Percentiles rank a stretch among this genome's conserved stretches.
Conservation (phyloP, 2,113 vertebrate genomes). For the Butorides virescens region DNA sequence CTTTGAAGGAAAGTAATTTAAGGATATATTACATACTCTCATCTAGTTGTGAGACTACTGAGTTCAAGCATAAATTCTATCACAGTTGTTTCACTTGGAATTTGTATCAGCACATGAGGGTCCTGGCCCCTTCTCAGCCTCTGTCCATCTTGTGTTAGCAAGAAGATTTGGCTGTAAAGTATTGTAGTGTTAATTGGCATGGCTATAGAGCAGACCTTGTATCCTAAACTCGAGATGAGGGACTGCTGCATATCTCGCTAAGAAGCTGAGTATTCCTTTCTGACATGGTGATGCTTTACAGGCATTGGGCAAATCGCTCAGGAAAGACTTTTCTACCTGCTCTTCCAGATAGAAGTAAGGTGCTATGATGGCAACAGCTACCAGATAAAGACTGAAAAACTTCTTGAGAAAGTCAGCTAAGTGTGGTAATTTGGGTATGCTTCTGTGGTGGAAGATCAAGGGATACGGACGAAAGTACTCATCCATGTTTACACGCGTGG, state of each 20-base stretch:
- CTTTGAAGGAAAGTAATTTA: not conserved
- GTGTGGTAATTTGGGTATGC: not conserved
- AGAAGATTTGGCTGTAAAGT: not conserved
- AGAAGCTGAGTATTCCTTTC: not conserved
- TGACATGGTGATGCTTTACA: not conserved
- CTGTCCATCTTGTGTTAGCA: not conserved
- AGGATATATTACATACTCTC: not conserved
- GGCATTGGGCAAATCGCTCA: slow-evolving; percentile 5
- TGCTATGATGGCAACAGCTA: not conserved
- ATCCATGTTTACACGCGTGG: not conserved
- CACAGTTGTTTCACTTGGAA: not conserved
- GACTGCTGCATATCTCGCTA: not conserved
- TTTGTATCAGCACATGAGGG: not conserved
- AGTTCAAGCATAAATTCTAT: not conserved
- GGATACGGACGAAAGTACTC: not conserved
- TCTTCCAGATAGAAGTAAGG: not conserved
- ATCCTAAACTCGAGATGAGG: not conserved
- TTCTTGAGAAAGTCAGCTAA: not conserved
- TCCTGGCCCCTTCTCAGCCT: not conserved
- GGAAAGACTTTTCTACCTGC: not conserved
- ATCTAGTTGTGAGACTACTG: not conserved
- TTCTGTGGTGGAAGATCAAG: not conserved
- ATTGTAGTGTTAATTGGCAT: not conserved
- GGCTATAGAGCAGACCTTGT: not conserved
- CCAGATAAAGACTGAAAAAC: not conserved